Conservation (phyloP, 2,113 vertebrate species). For the Xenopus laevis region DNA sequence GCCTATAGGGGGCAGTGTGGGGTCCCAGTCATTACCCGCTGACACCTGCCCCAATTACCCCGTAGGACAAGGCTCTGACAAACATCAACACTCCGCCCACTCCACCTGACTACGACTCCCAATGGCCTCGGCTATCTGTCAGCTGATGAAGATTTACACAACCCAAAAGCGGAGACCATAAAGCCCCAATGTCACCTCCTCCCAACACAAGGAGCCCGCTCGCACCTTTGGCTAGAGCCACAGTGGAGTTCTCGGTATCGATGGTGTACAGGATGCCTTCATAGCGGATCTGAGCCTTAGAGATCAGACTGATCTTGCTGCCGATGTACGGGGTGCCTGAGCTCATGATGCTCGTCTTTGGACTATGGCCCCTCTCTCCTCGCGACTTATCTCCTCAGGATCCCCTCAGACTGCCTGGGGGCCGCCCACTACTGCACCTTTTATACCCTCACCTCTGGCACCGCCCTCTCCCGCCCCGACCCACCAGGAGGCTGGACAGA, state of each 20-base stretch:
- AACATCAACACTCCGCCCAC: too few relatives aligned
- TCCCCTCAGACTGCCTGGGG: slow-evolving; percentile 21
- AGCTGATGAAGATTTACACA: neutral
- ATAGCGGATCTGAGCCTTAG: slow-evolving; percentile 88
- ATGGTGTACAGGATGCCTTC: slow-evolving; percentile 89
- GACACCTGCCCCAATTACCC: too few relatives aligned
- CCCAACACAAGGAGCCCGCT: slow-evolving; percentile 6
- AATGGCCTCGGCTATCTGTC: neutral
- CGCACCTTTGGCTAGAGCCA: slow-evolving; percentile 86
- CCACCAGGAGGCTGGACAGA: slow-evolving; percentile 4
- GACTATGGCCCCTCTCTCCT: neutral
- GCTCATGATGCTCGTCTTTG: slow-evolving; percentile 68
- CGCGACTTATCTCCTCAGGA: neutral
- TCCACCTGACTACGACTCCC: too few relatives aligned
- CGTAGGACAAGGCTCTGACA: too few relatives aligned
- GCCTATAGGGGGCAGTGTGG: too few relatives aligned
- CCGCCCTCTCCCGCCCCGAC: neutral
- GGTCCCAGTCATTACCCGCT: too few relatives aligned
- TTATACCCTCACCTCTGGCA: neutral
- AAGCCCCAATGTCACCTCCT: neutral
- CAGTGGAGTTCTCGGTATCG: slow-evolving; percentile 93
- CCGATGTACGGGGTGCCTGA: slow-evolving; percentile 84
- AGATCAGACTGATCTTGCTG: slow-evolving; percentile 84
- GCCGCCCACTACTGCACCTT: slow-evolving; percentile 3
- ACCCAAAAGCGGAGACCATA: neutral